phyloP scores from a whole-genome alignment of 2,797 vertebrate genomes.

The Sandelia bainsii region DNA sequence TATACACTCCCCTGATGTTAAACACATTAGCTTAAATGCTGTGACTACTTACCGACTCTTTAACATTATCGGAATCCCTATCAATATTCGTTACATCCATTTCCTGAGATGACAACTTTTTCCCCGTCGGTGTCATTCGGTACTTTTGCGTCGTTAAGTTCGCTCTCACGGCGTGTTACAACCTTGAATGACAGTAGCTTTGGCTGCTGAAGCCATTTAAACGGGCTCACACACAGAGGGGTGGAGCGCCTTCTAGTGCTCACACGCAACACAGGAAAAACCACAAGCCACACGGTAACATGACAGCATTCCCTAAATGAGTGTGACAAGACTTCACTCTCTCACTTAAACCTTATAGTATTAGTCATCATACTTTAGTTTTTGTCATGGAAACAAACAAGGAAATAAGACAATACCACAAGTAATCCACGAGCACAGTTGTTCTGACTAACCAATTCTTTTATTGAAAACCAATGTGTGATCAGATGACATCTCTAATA shows the following conservation, averaged over 20 bases:
- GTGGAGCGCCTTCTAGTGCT: constrained; percentile 41
- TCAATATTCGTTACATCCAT: constrained; percentile 32
- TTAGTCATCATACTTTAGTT: neutral
- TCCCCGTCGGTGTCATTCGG: constrained; percentile 48
- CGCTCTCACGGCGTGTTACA: neutral
- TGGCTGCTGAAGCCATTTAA: constrained; percentile 27
- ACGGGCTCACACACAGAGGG: neutral
- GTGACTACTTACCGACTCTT: constrained; percentile 36
- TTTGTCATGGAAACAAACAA: neutral
- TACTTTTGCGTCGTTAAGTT: fast-evolving
- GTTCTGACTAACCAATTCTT: constrained; percentile 31
- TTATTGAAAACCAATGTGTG: constrained; percentile 57
- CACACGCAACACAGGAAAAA: neutral
- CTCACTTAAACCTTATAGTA: neutral
- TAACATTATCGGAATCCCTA: neutral
- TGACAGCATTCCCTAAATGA: neutral
- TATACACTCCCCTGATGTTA: fast-evolving
- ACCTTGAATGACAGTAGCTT: neutral
- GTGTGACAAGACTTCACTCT: neutral
- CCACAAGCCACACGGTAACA: neutral
- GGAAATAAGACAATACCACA: neutral
- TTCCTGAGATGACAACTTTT: neutral
- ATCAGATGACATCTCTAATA: constrained; percentile 12
- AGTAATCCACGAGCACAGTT: fast-evolving
- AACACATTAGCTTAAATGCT: too few relatives aligned